Conservation (phyloP, 2,888 invertebrate species). For the Tipula unca region DNA sequence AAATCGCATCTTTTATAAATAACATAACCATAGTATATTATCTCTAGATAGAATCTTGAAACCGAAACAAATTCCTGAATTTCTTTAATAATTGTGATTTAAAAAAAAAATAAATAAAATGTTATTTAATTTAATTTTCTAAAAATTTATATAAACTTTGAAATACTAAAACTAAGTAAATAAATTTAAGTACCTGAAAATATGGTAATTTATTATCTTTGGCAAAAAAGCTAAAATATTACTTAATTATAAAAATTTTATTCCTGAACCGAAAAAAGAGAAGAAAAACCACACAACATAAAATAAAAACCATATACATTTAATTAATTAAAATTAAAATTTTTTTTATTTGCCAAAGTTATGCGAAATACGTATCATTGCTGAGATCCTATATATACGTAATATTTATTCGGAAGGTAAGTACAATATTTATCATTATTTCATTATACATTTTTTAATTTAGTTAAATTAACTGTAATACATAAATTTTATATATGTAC, state of each 20-base stretch:
- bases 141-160: neutral
- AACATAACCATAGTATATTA: no score
- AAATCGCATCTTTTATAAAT: neutral
- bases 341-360: neutral
- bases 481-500: no score
- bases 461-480: no score
- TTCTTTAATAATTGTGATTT: neutral
- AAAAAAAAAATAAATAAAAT: no score
- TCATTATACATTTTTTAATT: no score
- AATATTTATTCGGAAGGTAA: no score
- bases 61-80: neutral
- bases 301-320: conserved; percentile 4
- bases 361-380: no score
- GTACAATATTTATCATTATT: neutral
- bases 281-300: neutral
- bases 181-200: conserved; percentile 1
- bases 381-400: no score
- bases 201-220: neutral
- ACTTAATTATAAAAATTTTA: neutral
- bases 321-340: neutral
- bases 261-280: neutral
- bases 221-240: neutral
- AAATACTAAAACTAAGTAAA: neutral
- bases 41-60: neutral
- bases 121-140: neutral